Evolutionary conservation across 2,113 vertebrate genomes (phyloP).

Genomic region (Podilymbus podiceps): DNA sequence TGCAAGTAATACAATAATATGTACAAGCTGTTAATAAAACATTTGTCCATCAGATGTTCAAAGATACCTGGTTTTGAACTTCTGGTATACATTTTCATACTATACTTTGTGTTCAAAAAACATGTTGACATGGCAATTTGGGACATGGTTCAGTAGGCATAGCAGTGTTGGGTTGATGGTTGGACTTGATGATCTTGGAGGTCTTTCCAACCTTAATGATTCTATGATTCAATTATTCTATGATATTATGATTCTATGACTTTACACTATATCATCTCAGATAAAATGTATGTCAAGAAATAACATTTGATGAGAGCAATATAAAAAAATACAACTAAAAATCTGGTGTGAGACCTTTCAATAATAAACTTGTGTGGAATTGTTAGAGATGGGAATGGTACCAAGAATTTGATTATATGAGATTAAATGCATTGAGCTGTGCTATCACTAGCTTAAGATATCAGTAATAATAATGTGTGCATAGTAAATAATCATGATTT

Average conservation of each 20-base stretch:
- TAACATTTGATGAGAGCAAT: background rate
- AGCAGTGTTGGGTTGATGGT: no score
- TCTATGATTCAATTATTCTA: no score
- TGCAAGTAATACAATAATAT: background rate
- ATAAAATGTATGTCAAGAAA: background rate
- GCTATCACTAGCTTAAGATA: background rate
- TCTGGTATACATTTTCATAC: background rate
- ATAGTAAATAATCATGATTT: background rate
- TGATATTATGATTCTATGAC: background rate
- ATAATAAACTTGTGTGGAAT: background rate
- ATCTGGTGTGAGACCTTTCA: background rate
- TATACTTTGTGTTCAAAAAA: background rate
- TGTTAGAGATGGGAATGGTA: background rate
- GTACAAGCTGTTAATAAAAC: background rate
- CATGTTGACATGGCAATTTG: no score
- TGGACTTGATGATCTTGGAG: no score
- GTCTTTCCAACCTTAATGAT: no score
- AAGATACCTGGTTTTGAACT: background rate
- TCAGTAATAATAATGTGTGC: background rate
- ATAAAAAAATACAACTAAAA: background rate
- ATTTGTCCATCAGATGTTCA: background rate
- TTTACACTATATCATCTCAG: background rate
- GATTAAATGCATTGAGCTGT: background rate
- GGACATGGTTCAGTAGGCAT: no score
- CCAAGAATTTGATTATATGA: background rate